Percentiles rank a stretch among this genome's conserved stretches.
Evolutionary conservation across 53 echinoderm and acorn worm species (phyloP).

Genomic region (Pentamera pediparva): DNA sequence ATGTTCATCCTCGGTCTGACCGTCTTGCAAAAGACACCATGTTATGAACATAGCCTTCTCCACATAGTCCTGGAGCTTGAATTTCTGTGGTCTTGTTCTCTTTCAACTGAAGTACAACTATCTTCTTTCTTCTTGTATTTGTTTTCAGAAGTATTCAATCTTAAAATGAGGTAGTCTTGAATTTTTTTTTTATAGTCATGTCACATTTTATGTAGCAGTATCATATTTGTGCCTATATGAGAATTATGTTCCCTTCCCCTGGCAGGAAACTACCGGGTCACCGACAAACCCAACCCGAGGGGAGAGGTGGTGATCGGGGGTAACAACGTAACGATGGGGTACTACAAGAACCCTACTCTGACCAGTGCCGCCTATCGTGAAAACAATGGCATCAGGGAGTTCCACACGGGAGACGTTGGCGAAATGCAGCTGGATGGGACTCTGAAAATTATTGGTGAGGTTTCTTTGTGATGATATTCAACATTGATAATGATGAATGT

Average conservation of each 20-base stretch:
- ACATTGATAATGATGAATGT: background rate
- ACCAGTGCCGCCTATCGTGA: constrained; percentile 58
- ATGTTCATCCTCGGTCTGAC: too few relatives aligned
- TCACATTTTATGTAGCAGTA: too few relatives aligned
- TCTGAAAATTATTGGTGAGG: constrained; percentile 76
- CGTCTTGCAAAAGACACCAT: too few relatives aligned
- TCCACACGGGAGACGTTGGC: constrained; percentile 83
- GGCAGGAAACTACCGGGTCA: constrained; percentile 51
- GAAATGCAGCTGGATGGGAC: constrained; percentile 75
- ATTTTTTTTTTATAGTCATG: background rate
- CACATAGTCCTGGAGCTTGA: too few relatives aligned
- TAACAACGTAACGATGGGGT: constrained; percentile 76
- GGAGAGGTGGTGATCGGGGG: constrained; percentile 86
- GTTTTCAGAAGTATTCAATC: background rate
- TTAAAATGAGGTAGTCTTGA: background rate
- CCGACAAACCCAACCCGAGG: constrained; percentile 75
- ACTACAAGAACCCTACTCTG: constrained; percentile 71
- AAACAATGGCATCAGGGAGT: constrained; percentile 62
- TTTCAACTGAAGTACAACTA: too few relatives aligned
- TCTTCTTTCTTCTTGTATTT: background rate
- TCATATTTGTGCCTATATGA: too few relatives aligned
- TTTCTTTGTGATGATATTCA: background rate
- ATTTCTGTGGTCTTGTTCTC: too few relatives aligned
- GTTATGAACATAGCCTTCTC: too few relatives aligned
- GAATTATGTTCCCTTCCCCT: background rate